Conservation (phyloP, 2,888 invertebrate species). For the Pachliopta kotzebuea region DNA sequence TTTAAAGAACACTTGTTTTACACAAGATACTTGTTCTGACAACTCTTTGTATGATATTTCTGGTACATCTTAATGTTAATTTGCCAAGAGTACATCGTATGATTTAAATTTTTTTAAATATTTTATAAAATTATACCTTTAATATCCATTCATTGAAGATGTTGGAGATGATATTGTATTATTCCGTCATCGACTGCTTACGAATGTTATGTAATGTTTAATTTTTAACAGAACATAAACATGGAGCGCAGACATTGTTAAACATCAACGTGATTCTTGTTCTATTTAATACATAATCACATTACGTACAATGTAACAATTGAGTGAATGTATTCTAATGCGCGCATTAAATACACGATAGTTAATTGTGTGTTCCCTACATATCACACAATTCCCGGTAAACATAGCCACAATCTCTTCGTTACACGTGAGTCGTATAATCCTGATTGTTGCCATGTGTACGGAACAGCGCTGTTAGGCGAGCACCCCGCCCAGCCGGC, state of each 20-base stretch:
- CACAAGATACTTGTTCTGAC: no score
- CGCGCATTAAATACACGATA: background rate
- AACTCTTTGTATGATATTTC: no score
- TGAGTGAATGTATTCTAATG: background rate
- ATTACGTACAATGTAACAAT: background rate
- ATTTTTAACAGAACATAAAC: background rate
- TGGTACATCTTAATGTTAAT: no score
- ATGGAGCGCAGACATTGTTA: background rate
- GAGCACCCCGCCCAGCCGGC: slow-evolving; percentile 13
- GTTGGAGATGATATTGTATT: no score
- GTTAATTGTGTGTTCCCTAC: background rate
- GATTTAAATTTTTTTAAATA: no score
- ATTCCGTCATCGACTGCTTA: no score
- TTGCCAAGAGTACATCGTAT: no score
- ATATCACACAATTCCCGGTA: slow-evolving; percentile 1
- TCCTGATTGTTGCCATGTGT: slow-evolving; percentile 13
- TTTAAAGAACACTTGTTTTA: no score
- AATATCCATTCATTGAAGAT: no score
- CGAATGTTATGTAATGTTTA: background rate
- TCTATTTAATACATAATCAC: background rate
- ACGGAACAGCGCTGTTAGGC: background rate
- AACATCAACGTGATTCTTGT: background rate
- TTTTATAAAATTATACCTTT: no score
- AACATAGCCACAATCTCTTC: background rate
- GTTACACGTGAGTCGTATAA: slow-evolving; percentile 9